Conservation (phyloP, 1,140 invertebrate genomes). For the Campoletis sonorensis region DNA sequence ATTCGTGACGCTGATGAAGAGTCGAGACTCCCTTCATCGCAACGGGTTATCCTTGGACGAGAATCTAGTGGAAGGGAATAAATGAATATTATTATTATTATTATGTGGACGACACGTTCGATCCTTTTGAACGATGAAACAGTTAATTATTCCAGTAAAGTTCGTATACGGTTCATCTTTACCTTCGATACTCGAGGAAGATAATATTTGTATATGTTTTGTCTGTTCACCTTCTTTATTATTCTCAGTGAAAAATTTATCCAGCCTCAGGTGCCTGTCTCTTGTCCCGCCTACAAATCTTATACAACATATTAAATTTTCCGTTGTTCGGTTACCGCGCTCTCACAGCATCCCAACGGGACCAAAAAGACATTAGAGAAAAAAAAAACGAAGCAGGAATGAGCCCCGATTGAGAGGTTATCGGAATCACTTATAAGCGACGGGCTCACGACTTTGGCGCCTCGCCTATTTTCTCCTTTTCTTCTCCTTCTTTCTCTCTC, state of each 20-base stretch:
- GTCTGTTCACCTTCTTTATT: neutral
- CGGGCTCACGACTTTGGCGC: constrained; percentile 74
- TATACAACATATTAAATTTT: constrained; percentile 32
- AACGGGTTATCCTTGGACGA: too few relatives aligned
- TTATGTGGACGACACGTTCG: too few relatives aligned
- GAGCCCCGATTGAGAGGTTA: constrained; percentile 73
- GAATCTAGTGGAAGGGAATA: too few relatives aligned
- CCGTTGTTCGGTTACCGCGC: constrained; percentile 37
- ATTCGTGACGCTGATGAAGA: too few relatives aligned
- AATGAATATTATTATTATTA: too few relatives aligned
- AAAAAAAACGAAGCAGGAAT: neutral
- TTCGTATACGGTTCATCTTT: neutral
- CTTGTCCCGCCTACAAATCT: constrained; percentile 6
- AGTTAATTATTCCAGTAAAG: neutral
- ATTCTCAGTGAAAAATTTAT: constrained; percentile 27
- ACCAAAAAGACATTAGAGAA: neutral
- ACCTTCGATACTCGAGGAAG: neutral
- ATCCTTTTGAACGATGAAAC: neutral
- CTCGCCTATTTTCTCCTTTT: constrained; percentile 54
- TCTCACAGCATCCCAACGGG: constrained; percentile 28
- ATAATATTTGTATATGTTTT: neutral
- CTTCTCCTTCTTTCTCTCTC: constrained; percentile 39
- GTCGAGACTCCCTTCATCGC: too few relatives aligned
- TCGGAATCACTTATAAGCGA: constrained; percentile 73
- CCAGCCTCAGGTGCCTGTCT: constrained; percentile 33